Percentiles rank a stretch among this genome's conserved stretches.
Conservation (phyloP, 92 coral and sea anemone genomes). For the Phenganax subtilis region DNA sequence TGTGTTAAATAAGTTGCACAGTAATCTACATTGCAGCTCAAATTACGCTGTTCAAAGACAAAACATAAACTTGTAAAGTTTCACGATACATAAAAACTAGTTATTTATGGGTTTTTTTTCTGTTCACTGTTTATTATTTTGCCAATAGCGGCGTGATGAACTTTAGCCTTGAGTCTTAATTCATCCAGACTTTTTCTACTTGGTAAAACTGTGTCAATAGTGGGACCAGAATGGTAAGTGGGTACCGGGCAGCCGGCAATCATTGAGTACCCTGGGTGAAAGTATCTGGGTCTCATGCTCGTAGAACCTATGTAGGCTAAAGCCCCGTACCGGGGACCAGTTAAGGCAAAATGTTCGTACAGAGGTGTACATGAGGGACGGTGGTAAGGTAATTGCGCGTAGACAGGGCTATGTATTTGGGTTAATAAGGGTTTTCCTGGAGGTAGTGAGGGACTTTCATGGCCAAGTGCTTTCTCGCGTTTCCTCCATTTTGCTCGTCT, state of each 20-base stretch:
- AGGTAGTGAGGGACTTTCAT: conserved; percentile 77
- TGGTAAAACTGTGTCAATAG: conserved; percentile 5
- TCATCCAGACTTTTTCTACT: conserved; percentile 25
- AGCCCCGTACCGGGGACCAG: conserved; percentile 20
- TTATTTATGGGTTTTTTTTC: not conserved
- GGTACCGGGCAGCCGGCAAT: conserved; percentile 15
- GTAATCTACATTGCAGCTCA: no score
- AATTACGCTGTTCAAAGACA: no score
- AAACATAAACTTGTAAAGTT: no score
- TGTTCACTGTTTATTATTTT: not conserved
- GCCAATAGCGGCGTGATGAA: not conserved
- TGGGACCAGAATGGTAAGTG: not conserved
- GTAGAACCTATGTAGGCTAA: conserved; percentile 25
- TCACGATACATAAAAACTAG: not conserved
- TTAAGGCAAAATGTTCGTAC: conserved; percentile 30
- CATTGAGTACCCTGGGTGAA: conserved; percentile 23
- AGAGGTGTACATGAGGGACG: not conserved
- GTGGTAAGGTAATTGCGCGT: conserved; percentile 14
- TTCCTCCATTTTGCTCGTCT: conserved; percentile 98
- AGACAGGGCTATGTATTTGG: not conserved
- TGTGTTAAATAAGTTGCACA: no score
- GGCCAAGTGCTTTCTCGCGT: conserved; percentile 90
- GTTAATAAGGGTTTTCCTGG: not conserved
- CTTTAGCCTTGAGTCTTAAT: conserved; percentile 31
- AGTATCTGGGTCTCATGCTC: conserved; percentile 28